Conservation (phyloP, 1,140 invertebrate genomes). For the Penaeus indicus region DNA sequence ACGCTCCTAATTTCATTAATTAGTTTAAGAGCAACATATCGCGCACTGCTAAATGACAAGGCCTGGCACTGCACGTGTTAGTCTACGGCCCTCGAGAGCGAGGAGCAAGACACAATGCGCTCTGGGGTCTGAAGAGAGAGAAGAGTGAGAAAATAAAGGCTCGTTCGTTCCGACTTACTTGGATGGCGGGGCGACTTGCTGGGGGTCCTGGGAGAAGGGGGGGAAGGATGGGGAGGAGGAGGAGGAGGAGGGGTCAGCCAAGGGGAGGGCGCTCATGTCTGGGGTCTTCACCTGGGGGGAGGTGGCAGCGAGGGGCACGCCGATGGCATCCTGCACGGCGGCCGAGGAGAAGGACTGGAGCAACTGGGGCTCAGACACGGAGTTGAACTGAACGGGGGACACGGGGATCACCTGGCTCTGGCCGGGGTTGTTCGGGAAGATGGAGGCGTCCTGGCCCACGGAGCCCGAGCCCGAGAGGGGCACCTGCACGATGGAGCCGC, state of each 20-base stretch:
- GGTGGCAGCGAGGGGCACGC: constrained; percentile 34
- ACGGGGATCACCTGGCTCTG: not conserved
- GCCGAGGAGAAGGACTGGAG: constrained; percentile 52
- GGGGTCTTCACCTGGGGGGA: constrained; percentile 50
- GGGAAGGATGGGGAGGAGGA: constrained; percentile 52
- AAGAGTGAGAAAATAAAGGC: no score
- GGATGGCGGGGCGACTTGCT: constrained; percentile 17
- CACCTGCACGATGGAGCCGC: no score
- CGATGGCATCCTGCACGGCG: constrained; percentile 34
- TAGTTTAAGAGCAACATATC: no score
- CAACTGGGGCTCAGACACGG: constrained; percentile 24
- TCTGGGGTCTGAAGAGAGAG: no score
- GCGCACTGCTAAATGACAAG: no score
- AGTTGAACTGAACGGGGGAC: not conserved
- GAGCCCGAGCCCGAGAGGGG: not conserved
- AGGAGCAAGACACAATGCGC: no score
- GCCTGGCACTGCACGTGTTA: no score
- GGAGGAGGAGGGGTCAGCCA: constrained; percentile 36
- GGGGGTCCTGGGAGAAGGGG: constrained; percentile 35
- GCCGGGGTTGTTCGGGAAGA: not conserved
- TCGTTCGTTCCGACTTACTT: constrained; percentile 40
- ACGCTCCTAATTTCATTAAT: no score
- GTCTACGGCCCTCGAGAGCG: no score
- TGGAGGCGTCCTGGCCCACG: not conserved
- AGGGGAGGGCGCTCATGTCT: constrained; percentile 51